Base-by-base conservation (phyloP, 2,888 invertebrate species). In the Neocrepidodera transversa region DNA sequence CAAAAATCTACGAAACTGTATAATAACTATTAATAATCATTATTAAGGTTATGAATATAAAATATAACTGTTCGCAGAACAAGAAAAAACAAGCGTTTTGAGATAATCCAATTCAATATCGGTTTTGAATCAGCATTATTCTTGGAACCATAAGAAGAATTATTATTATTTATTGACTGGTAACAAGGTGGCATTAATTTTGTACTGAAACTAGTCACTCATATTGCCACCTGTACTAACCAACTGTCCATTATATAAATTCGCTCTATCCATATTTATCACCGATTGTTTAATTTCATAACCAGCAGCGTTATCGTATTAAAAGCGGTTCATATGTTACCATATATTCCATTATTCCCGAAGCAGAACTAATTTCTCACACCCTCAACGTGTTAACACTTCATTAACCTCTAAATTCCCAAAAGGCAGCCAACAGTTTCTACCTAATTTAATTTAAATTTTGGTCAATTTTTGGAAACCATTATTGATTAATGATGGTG, bases 401-500 rank as follows among this genome's bases (percentile, higher is more conserved):
- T 62, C 62, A 62, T 62, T 58, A 62, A 49, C 50, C 54, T 36
- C 58, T 43, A 60, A 61, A 57, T 61, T 57, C 38, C 42, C 28
- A 30, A 40, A 56, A 38, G 36, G 49, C 49, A 36, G 26, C 57
- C 58, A 58, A 51, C 60, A 55, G 55, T 55, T 55, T 55, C 51
- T 30, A 48, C 51, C 51, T 61, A 60, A 62, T 64, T 58, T 45
- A 63, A 65, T 65, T 65, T 63, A 65, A 63, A 63, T 63, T 65
- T 61, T 42, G 56, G 48, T 42, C 63, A 59, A 66, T 65, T 68
- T 73, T 72, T 65, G 68, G 70, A 70, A 70, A 73, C 70, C 58
- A 60, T 66, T 65, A 71, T 69, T 74, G 74, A 74, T 74, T 74
- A 71, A 74, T 74, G 74, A 68, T 65, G 65, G 60, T 66, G 64